Evolutionary conservation across 2,888 invertebrate genomes (phyloP), one percentile per base, ranked within the genome.

Genomic region (Germaria angustata): DNA sequence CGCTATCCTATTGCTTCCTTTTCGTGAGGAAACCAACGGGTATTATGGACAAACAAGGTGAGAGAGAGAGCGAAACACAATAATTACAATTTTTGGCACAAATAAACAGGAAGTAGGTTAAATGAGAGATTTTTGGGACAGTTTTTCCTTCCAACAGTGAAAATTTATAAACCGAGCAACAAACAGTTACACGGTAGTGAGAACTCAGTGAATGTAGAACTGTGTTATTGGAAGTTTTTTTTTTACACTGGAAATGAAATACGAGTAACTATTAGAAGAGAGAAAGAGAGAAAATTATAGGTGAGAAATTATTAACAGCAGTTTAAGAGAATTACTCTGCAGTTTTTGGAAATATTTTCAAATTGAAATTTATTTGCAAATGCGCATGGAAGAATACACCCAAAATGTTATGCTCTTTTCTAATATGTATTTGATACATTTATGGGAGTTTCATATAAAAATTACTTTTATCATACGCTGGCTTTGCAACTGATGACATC

Each of bases 381-480:
- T 51, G 79, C 82, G 82, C 82, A 82, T 71, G 82, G 11, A 28
- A 66, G 82, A 82, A 82, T 82, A 82, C 82, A 82, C 82, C 82
- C 82, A 79, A 82, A 79, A 77, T 53, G 24, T 77, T 44, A 34
- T 44, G 24, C 44, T 61, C 44, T 41, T 20, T 8, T n/a, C 4
- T 28, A 15, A 51, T 15, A 28, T 22, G 57, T 55, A 17, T 13
- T 15, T 51, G 15, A 32, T 53, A 28, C 9, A 51, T 15, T 59
- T 57, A 22, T 49, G 11, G 7, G 20, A 13, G 36, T 6, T 24
- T 7, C 51, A 8, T 20, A 53, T 13, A 17, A 15, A 17, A n/a
- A 34, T 34, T 55, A 11, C 13, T 57, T 44, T 46, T 46, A 44
- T 53, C 51, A 8, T 75, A 1, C 46, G 46, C 68, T 22, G 13